Base-by-base conservation (phyloP, 2,888 invertebrate species). In the Lasius platythorax region DNA sequence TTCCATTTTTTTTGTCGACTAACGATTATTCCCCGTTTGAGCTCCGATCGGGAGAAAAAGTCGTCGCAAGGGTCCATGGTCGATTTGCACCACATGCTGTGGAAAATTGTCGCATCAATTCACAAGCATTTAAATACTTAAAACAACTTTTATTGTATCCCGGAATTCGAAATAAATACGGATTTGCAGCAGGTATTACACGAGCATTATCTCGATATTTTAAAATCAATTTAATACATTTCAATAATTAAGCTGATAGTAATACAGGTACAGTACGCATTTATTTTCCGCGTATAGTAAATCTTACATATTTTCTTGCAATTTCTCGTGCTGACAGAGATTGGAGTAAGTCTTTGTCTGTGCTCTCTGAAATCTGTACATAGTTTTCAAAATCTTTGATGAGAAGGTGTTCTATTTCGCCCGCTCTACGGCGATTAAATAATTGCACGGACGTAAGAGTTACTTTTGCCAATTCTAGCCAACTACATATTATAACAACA, bases 201-300 rank as follows among this genome's bases (percentile, higher is more conserved):
- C 15, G 43, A 43, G 28, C 43, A 28, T 67, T 8, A 15, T 15
- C 1, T 28, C 67, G 43, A 43, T 67, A 67, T 67, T 67, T 67
- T 43, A 67, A 67, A 28, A 67, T 23, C 2, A 43, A 8, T 67
- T 67, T 3, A 67, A 67, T 15, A 15, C 40, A 67, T 67, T 43
- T 4, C 15, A 67, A 28, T 43, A 67, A 67, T 28, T 43, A 15
- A 2, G 43, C 67, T 67, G 67, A 67, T 28, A 67, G 3, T 67
- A 67, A 67, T 67, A 67, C 43, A 43, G 67, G 40, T 8, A 67
- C 67, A 67, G 43, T 67, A 1, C 67, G 67, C 67, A 67, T 67
- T 28, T 28, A 15, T 43, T 67, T 67, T 15, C 43, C 67, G 15
- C 43, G 67, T 67, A 67, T 43, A 8, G 43, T 67, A 43, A 67